Evolutionary conservation across 2,113 vertebrate species (phyloP), one percentile per base, ranked within the genome.

Genomic region (Melierax canorus): DNA sequence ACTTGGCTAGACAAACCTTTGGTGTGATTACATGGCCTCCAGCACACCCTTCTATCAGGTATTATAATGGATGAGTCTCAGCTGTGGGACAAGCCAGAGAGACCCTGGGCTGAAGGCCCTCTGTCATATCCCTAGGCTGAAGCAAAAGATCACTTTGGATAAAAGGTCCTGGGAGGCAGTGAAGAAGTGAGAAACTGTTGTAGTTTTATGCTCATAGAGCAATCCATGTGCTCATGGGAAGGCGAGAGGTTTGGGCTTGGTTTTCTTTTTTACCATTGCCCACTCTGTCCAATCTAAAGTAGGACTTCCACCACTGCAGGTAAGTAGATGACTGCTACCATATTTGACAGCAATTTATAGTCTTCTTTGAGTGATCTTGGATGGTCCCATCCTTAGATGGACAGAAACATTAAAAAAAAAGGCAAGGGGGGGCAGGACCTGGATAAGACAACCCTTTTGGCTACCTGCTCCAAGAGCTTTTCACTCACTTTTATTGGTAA

Each of bases 31-130:
- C 4, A 12, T 6, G 26, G 58, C 34, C 62, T 38, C 17, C 39
- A 32, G 75, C 16, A 43, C 19, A 12, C 36, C 46, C 19, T 64
- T 53, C 62, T 45, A 10, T 8, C 43, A 51, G 21, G 21, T n/a
- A 7, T 19, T 46, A 51, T 1, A 21, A 62, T 8, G 30, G 29
- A 36, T 0, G 0, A 83, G 41, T 36, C 51, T 55, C 75, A 86
- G n/a, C 53, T 79, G 39, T 24, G 34, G 62, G 29, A 67, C 45
- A 92, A 51, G 19, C 39, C 38, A 83, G 43, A 76, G 11, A 50
- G 43, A 86, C 59, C 13, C 39, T 72, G 32, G 41, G 9, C 50
- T 81, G 45, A 84, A 67, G 60, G 87, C 45, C 58, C 5, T 15
- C 53, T 48, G 19, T 23, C 29, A 59, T n/a, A 51, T 20, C 27